phyloP scores from a whole-genome alignment of 2,113 vertebrate genomes.

The Rallus limicola region DNA sequence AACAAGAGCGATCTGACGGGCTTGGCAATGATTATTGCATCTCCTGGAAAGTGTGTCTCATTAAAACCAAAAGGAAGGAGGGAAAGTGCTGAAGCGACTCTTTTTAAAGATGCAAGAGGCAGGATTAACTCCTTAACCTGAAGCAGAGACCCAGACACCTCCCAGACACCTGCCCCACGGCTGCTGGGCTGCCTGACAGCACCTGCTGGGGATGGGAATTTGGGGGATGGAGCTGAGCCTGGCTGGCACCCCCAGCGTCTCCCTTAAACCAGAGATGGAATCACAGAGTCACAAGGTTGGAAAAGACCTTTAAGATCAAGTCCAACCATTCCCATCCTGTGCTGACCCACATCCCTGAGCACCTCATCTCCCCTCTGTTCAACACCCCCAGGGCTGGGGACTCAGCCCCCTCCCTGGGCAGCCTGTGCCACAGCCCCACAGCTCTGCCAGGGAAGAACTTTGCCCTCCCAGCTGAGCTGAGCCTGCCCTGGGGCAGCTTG shows the following conservation, averaged over 20 bases:
- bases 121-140: not conserved
- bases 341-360: too few species aligned
- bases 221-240: not conserved
- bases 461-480: too few species aligned
- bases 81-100: constrained; percentile 56
- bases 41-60: constrained; percentile 56
- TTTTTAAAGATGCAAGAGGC: constrained; percentile 22
- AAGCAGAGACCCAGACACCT: not conserved
- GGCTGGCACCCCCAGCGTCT: not conserved
- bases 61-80: constrained; percentile 24
- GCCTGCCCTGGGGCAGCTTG: too few species aligned
- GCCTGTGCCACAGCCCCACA: too few species aligned
- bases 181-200: not conserved
- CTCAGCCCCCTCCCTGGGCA: too few species aligned
- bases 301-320: too few species aligned
- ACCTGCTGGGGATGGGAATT: accelerated
- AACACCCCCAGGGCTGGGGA: too few species aligned
- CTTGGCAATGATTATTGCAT: constrained; percentile 52
- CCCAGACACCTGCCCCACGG: not conserved
- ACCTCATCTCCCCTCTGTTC: too few species aligned
- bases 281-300: too few species aligned
- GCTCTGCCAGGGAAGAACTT: too few species aligned
- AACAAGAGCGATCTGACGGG: constrained; percentile 35
- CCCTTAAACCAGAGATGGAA: not conserved
- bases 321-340: too few species aligned